Evolutionary conservation across 2,888 invertebrate genomes (phyloP), one percentile per base, ranked within the genome.

Genomic region (Theodoxus fluviatilis): DNA sequence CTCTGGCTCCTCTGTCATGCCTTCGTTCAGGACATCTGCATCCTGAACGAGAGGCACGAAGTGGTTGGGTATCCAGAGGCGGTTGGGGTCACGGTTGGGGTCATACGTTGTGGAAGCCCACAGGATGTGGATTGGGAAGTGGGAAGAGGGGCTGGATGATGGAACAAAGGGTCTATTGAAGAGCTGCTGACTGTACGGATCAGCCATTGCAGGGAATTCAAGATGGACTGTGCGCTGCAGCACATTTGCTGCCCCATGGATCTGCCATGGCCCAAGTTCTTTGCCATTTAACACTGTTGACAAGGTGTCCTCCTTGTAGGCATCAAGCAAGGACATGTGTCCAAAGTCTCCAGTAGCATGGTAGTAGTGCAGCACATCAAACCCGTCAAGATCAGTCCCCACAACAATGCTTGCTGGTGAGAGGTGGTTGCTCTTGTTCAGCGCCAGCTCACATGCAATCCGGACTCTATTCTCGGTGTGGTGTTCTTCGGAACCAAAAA

Each of bases 11-110:
- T n/a, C n/a, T n/a, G n/a, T n/a, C n/a, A n/a, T n/a, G n/a, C n/a
- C n/a, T n/a, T n/a, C n/a, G n/a, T n/a, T n/a, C n/a, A n/a, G n/a
- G n/a, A n/a, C n/a, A n/a, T n/a, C n/a, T n/a, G n/a, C n/a, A n/a
- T 52, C 52, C 18, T 52, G 52, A n/a, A 52, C 52, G 22, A 52
- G 25, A 22, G 52, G 52, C 18, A 52, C 52, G 25, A 52, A 52
- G 25, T 52, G 52, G 52, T 52, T 52, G 18, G 52, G 52, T 25
- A 12, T 18, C 52, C 52, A 52, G 52, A 22, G 18, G n/a, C n/a
- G n/a, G n/a, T n/a, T n/a, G n/a, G n/a, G n/a, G n/a, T n/a, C 18
- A 52, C 9, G 18, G 52, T 18, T 18, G 22, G 25, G 25, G 52
- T 18, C 52, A 52, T 52, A n/a, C 25, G 22, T 52, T 4, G 52